phyloP scores from a whole-genome alignment of 2,888 invertebrate genomes.

The Hermaeophaga mercurialis region DNA sequence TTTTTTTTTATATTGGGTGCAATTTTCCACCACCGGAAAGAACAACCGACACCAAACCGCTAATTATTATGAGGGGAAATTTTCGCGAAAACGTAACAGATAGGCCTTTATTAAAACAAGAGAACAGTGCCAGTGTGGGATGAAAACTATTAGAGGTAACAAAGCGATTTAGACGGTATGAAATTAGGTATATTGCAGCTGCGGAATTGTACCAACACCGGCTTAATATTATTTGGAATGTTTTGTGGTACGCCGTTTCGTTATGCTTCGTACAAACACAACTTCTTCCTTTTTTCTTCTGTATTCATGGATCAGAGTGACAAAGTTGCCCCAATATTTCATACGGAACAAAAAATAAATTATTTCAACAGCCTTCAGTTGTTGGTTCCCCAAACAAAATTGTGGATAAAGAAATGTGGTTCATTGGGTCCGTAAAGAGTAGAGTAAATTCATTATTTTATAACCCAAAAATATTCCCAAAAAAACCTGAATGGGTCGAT shows the following conservation, averaged over 20 bases:
- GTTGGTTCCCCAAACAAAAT: no score
- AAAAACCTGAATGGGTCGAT: no score
- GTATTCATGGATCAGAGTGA: no score
- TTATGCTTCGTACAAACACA: not conserved
- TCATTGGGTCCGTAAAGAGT: no score
- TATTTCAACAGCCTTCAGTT: no score
- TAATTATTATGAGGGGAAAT: conserved; percentile 25
- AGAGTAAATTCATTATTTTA: no score
- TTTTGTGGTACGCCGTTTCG: conserved; percentile 9
- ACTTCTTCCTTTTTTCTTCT: not conserved
- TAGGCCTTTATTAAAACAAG: conserved; percentile 28
- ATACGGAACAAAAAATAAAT: no score
- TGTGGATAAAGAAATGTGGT: no score
- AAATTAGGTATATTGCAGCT: conserved; percentile 23
- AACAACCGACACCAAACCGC: conserved; percentile 2
- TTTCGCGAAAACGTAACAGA: conserved; percentile 25
- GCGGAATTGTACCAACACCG: conserved; percentile 21
- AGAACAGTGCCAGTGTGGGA: conserved; percentile 9
- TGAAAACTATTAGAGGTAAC: conserved; percentile 24
- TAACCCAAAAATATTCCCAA: no score
- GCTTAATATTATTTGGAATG: conserved; percentile 22
- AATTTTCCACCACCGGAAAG: not conserved
- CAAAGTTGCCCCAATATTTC: no score
- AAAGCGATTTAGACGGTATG: conserved; percentile 9
- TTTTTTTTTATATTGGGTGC: no score